These are phyloP conservation scores for Oostethus manadensis DNA, from an alignment of 2,113 vertebrate genomes.

Conservation along the genomic window DNA sequence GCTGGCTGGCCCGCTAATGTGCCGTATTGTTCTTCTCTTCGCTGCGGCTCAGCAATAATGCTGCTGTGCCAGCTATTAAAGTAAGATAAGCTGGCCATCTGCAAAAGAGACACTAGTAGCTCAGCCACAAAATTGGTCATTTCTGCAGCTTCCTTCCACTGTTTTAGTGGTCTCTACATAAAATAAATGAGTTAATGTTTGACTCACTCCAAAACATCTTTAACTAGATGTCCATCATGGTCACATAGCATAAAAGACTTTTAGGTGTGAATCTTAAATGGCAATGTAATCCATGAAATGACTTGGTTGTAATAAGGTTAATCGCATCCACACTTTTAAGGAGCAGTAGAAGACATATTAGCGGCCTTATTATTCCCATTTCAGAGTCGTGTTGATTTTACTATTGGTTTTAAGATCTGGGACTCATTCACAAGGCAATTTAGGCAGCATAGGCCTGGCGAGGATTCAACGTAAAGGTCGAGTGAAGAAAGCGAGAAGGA, in stretches of 20 bases:
- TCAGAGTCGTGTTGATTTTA: slow-evolving; percentile 56
- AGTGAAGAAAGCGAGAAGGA: slow-evolving; percentile 1
- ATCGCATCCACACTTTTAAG: slow-evolving; percentile 49
- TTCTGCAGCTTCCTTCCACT: slow-evolving; percentile 56
- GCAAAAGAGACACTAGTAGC: slow-evolving; percentile 68
- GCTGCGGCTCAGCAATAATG: slow-evolving; percentile 69
- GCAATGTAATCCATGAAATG: slow-evolving; percentile 46
- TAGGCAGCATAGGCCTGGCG: slow-evolving; percentile 17
- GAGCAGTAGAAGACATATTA: slow-evolving; percentile 55
- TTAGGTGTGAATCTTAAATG: slow-evolving; percentile 13
- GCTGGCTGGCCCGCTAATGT: slow-evolving; percentile 73
- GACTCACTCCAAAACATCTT: slow-evolving; percentile 21
- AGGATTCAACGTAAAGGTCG: slow-evolving; percentile 27
- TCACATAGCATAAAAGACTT: slow-evolving; percentile 13
- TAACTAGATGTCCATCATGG: slow-evolving; percentile 24
- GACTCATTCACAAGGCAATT: slow-evolving; percentile 35
- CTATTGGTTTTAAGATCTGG: slow-evolving; percentile 54
- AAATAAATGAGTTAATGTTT: background rate
- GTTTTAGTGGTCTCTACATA: slow-evolving; percentile 33
- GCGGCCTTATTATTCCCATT: slow-evolving; percentile 36
- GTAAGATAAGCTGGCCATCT: slow-evolving; percentile 73
- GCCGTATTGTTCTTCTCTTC: slow-evolving; percentile 69
- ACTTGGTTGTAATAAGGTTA: slow-evolving; percentile 44
- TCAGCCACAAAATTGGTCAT: slow-evolving; percentile 63
- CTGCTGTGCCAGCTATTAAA: slow-evolving; percentile 71